phyloP scores from a whole-genome alignment of 2,113 vertebrate species.

The Dasyurus viverrinus region DNA sequence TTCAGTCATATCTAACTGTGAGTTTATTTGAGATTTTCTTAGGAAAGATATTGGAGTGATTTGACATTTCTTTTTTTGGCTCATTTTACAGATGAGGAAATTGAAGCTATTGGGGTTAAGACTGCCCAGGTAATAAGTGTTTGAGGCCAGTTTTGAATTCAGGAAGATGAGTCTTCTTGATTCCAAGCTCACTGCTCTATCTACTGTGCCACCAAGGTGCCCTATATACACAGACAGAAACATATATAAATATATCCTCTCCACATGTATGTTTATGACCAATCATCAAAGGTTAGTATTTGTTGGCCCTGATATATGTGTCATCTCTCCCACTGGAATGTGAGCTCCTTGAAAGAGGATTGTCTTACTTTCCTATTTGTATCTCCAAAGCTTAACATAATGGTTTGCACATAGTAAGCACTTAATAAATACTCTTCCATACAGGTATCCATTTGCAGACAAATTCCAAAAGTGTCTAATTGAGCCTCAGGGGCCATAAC shows the following conservation, averaged over 20 bases:
- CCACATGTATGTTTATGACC: background rate
- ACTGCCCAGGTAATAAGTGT: background rate
- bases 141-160: background rate
- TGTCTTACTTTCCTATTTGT: background rate
- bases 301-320: background rate
- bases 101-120: background rate
- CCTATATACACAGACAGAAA: background rate
- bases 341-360: background rate
- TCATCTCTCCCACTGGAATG: background rate
- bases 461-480: background rate
- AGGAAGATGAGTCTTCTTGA: background rate
- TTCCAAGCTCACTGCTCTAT: background rate
- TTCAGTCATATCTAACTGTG: background rate
- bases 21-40: background rate
- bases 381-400: background rate
- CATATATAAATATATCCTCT: background rate
- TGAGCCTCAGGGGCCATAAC: background rate
- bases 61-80: background rate
- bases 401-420: background rate
- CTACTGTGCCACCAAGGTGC: background rate
- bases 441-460: background rate
- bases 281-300: background rate
- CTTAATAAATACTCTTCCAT: background rate
- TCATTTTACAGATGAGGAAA: background rate
- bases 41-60: background rate